Evolutionary conservation across 2,888 invertebrate species (phyloP).

Genomic region (Zygogramma bicolorata): DNA sequence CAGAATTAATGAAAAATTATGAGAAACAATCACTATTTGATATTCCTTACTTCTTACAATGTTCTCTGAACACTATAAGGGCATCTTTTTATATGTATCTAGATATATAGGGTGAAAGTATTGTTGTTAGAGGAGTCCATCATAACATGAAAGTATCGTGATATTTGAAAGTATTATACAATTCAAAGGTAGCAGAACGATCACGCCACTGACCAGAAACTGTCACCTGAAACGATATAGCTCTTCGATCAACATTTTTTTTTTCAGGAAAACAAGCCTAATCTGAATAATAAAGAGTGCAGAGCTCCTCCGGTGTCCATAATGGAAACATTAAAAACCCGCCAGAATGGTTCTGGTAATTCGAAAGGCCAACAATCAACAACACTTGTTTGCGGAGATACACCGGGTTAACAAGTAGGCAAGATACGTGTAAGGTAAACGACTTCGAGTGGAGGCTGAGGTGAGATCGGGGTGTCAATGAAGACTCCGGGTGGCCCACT

Average conservation of each 20-base stretch:
- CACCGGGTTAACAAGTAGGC: constrained; percentile 29
- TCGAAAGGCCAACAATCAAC: constrained; percentile 6
- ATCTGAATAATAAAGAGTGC: neutral
- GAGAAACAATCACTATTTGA: too few relatives aligned
- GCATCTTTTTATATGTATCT: too few relatives aligned
- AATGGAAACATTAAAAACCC: neutral
- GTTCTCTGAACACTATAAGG: too few relatives aligned
- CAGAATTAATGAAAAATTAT: too few relatives aligned
- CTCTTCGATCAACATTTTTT: neutral
- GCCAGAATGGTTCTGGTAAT: neutral
- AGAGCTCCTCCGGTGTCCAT: neutral
- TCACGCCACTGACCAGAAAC: neutral
- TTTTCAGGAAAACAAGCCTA: neutral
- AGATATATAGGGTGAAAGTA: too few relatives aligned
- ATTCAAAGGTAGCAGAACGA: too few relatives aligned
- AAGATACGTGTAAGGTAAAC: constrained; percentile 39
- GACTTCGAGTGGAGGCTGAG: constrained; percentile 38
- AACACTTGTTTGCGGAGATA: constrained; percentile 33
- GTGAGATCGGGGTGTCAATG: constrained; percentile 54
- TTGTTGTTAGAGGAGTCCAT: too few relatives aligned
- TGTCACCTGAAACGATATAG: neutral
- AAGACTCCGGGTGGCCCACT: constrained; percentile 53
- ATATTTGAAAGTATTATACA: too few relatives aligned
- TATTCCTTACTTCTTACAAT: too few relatives aligned
- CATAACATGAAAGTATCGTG: too few relatives aligned